Evolutionary conservation across 2,888 invertebrate species (phyloP).

Genomic region (Tetropium fuscum): DNA sequence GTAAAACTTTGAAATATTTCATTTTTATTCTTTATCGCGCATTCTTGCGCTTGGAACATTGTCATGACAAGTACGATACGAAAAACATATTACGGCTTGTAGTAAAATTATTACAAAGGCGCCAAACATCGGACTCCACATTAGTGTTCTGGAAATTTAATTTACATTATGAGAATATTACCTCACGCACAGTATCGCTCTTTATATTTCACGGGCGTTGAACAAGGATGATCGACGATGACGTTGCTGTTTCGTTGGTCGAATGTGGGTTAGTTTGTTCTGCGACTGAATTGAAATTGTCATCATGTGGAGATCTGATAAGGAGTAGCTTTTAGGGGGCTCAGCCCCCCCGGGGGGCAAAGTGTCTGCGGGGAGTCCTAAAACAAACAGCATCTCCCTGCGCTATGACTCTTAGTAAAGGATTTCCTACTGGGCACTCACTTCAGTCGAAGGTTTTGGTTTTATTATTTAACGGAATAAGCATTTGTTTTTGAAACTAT

Average conservation of each 20-base stretch:
- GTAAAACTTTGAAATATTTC: slow-evolving; percentile 56
- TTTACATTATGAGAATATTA: slow-evolving; percentile 37
- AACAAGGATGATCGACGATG: slow-evolving; percentile 22
- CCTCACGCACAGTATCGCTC: slow-evolving; percentile 14
- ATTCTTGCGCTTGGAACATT: slow-evolving; percentile 55
- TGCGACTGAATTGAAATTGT: slow-evolving; percentile 64
- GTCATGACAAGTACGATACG: slow-evolving; percentile 58
- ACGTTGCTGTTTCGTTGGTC: slow-evolving; percentile 20
- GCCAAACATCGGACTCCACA: slow-evolving; percentile 59
- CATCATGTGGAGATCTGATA: slow-evolving; percentile 67
- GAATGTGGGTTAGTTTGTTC: slow-evolving; percentile 41
- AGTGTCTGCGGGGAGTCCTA: slow-evolving; percentile 60
- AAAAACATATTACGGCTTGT: slow-evolving; percentile 60
- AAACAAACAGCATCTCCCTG: slow-evolving; percentile 64
- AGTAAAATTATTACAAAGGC: slow-evolving; percentile 62
- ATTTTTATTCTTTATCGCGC: slow-evolving; percentile 61
- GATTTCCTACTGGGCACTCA: slow-evolving; percentile 62
- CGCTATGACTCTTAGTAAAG: slow-evolving; percentile 61
- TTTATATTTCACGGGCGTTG: not conserved
- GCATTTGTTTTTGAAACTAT: slow-evolving; percentile 11
- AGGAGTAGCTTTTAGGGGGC: slow-evolving; percentile 63
- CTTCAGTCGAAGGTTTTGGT: slow-evolving; percentile 40
- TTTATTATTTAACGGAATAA: slow-evolving; percentile 23
- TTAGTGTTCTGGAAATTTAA: slow-evolving; percentile 55
- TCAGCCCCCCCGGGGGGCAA: slow-evolving; percentile 54